Percentiles rank a stretch among this genome's conserved stretches.
These are phyloP conservation scores for Drosophila orena DNA, from an alignment of 1,140 invertebrate species.

Conservation along the genomic window DNA sequence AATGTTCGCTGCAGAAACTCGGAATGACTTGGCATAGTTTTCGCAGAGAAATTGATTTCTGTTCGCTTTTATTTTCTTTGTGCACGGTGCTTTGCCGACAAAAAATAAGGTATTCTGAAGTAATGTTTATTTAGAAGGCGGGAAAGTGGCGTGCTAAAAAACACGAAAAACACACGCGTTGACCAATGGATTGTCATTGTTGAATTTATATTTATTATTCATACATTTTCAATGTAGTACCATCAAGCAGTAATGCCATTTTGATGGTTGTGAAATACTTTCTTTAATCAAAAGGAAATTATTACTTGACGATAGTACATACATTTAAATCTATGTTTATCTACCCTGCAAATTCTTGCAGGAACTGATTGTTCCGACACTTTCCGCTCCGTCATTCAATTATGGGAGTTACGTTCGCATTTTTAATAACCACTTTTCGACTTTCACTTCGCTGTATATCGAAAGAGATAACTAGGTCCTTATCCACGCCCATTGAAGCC, in stretches of 20 bases:
- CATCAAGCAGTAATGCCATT: too few relatives aligned
- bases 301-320: too few relatives aligned
- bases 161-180: too few relatives aligned
- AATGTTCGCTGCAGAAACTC: slow-evolving; percentile 20
- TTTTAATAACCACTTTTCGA: neutral
- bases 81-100: neutral
- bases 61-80: neutral
- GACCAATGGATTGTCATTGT: too few relatives aligned
- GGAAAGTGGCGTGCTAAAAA: neutral
- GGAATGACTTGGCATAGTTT: slow-evolving; percentile 44
- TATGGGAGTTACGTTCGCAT: neutral
- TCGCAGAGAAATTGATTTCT: slow-evolving; percentile 40
- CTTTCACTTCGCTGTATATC: neutral
- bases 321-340: too few relatives aligned
- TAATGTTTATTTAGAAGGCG: slow-evolving; percentile 25
- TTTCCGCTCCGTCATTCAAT: neutral
- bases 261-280: too few relatives aligned
- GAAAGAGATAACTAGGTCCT: neutral
- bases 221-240: neutral
- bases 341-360: too few relatives aligned
- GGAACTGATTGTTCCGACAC: too few relatives aligned
- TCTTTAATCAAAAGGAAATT: too few relatives aligned
- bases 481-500: slow-evolving; percentile 1
- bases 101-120: slow-evolving; percentile 18
- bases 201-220: neutral